phyloP scores from a whole-genome alignment of 1,140 invertebrate species.

The Zaprionus inermis region DNA sequence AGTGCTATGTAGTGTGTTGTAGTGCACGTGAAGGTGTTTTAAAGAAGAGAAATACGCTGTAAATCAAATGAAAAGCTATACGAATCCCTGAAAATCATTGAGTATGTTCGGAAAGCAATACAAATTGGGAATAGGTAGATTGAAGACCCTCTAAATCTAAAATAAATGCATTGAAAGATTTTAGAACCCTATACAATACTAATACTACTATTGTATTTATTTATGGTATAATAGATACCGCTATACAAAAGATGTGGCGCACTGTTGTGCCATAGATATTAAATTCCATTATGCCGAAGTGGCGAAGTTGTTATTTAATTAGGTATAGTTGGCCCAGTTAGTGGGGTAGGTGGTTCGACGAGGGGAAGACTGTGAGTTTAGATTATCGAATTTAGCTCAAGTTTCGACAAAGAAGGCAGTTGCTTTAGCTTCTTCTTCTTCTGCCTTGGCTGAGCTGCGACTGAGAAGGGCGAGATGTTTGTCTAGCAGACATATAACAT shows the following conservation, averaged over 20 bases:
- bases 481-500: constrained; percentile 17
- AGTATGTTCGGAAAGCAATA: no score
- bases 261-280: no score
- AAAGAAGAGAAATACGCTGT: not conserved
- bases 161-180: no score
- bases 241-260: no score
- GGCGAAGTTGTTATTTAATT: not conserved
- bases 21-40: not conserved
- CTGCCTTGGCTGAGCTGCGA: not conserved
- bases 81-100: not conserved
- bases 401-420: not conserved
- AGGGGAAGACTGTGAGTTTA: not conserved
- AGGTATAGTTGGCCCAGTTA: not conserved
- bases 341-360: not conserved
- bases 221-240: no score
- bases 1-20: not conserved
- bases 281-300: not conserved
- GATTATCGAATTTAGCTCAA: not conserved
- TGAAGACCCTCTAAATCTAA: not conserved
- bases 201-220: no score
- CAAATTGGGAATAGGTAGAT: not conserved
- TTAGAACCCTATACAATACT: no score
- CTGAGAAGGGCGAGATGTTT: not conserved
- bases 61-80: not conserved
- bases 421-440: not conserved